Base-by-base conservation (phyloP, 2,888 invertebrate species). In the Sialis fuliginosa region DNA sequence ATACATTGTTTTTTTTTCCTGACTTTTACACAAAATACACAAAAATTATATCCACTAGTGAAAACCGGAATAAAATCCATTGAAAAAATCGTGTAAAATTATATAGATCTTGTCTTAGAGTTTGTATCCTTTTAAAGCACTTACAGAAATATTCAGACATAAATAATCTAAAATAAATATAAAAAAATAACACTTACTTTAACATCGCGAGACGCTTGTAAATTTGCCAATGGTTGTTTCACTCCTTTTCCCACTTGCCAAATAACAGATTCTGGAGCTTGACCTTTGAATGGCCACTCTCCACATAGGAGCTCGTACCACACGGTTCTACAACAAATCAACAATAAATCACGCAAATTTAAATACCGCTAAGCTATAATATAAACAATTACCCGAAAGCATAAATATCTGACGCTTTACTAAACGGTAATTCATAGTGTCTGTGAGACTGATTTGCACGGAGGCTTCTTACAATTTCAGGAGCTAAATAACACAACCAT, bases 231-330 rank as follows among this genome's bases (percentile, higher is more conserved):
- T 32, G 95, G 84, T 64, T 93, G 95, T 60, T 96, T 96, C 72
- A 92, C 85, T 48, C 97, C 97, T 59, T 87, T 85, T 5, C 97
- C 97, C 43, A 96, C 93, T 64, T 93, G 92, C 92, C 93, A 98
- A 58, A 98, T 95, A 50, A 97, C 83, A 3, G 92, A 82, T 65
- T 98, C 96, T 0, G 95, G 85, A 10, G 92, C 87, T 61, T 91
- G 88, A 10, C 82, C 82, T 63, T 89, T 88, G 67, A 93, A 96
- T 3, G 97, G 96, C 78, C 91, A 96, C 59, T 95, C 93, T 3
- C 92, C 91, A 60, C 91, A 92, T 46, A 97, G 70, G 48, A 98
- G 69, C 69, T 98, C 98, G 66, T 93, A 98, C 96, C 96, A 98
- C 33, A 98, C 91, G 47, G 97, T 97, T 44, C 96, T 91, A 60